These are phyloP conservation scores for Zaprionus vittiger DNA, from an alignment of 1,140 invertebrate species.

Conservation along the genomic window DNA sequence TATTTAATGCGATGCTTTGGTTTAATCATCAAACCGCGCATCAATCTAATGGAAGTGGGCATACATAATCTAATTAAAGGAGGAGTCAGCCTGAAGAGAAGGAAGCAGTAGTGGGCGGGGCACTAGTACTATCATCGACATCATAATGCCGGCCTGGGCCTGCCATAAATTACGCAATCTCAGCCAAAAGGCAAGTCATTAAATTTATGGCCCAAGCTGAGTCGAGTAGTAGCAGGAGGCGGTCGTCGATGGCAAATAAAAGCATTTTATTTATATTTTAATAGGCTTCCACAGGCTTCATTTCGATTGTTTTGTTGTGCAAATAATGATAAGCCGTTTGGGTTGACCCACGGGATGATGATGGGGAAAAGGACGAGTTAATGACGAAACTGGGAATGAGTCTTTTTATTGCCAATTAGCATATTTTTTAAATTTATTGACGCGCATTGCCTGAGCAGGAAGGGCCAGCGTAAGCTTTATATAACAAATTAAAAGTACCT, in stretches of 20 bases:
- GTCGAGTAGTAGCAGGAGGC: conserved; percentile 32
- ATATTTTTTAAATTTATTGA: conserved; percentile 75
- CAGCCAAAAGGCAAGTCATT: conserved; percentile 67
- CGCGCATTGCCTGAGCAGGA: conserved; percentile 3
- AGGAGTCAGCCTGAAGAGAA: background rate
- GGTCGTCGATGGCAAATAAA: conserved; percentile 58
- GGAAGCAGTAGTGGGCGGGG: background rate
- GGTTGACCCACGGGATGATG: conserved; percentile 10
- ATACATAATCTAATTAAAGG: conserved; percentile 74
- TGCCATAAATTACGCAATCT: conserved; percentile 73
- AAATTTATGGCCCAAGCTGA: conserved; percentile 63
- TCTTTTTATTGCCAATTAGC: conserved; percentile 61
- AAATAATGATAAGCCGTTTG: conserved; percentile 71
- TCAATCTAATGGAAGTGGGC: conserved; percentile 38
- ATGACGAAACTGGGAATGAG: conserved; percentile 15
- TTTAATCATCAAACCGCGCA: conserved; percentile 27
- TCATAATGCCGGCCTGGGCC: conserved; percentile 6
- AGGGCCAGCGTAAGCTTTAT: background rate
- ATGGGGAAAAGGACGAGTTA: conserved; percentile 3
- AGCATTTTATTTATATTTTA: conserved; percentile 75
- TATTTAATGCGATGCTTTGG: conserved; percentile 59
- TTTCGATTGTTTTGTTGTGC: conserved; percentile 56
- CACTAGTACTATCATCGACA: conserved; percentile 5
- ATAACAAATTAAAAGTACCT: background rate
- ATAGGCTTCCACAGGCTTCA: conserved; percentile 50